A percentile compares a stretch with the other conserved stretches of the same genome.
phyloP scores from a whole-genome alignment of 2,888 invertebrate genomes.

The Colostygia pectinataria region DNA sequence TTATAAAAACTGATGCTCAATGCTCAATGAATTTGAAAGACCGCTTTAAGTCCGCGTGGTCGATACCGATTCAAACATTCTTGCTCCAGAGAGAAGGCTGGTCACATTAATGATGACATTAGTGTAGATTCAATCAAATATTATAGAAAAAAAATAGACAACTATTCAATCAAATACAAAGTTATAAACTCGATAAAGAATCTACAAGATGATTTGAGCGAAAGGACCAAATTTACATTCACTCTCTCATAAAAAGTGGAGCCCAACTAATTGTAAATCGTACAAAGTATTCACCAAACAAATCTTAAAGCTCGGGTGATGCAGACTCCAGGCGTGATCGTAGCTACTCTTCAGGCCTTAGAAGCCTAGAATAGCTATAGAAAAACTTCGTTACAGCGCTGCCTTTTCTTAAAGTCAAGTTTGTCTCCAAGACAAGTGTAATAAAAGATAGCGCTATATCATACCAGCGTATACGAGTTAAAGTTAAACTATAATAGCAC shows the following conservation, averaged over 20 bases:
- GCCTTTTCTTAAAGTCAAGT: no score
- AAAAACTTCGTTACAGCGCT: neutral
- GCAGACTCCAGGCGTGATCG: constrained; percentile 28
- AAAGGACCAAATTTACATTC: constrained; percentile 8
- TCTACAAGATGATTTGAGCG: no score
- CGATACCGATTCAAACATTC: no score
- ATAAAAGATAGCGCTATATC: constrained; percentile 28
- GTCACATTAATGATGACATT: no score
- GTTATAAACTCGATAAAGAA: no score
- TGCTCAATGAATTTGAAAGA: no score
- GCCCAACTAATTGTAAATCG: constrained; percentile 41
- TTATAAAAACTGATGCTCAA: no score
- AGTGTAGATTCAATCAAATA: no score
- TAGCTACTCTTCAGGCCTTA: constrained; percentile 11
- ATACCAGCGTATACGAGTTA: constrained; percentile 23
- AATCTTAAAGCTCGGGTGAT: constrained; percentile 43
- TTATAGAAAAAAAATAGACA: no score
- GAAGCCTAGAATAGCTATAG: constrained; percentile 1
- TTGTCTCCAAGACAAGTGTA: neutral
- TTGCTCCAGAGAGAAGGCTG: no score
- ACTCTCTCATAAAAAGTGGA: constrained; percentile 15
- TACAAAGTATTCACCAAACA: constrained; percentile 39
- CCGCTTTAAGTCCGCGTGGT: no score
- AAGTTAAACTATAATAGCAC: constrained; percentile 30
- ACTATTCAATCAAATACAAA: no score